Base-by-base conservation (phyloP, 2,888 invertebrate species). In the Perizoma affinitatum region DNA sequence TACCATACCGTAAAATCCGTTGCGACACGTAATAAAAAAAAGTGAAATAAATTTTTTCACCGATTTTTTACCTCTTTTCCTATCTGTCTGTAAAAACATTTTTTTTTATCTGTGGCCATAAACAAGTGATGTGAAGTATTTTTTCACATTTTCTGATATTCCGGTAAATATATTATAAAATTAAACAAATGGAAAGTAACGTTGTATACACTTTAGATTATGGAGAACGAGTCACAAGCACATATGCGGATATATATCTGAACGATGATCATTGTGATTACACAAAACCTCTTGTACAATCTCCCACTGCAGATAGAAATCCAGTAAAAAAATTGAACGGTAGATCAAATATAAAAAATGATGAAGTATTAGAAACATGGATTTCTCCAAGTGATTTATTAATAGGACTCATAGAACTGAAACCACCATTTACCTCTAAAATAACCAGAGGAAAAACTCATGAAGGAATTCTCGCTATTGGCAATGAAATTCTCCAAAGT, bases 371-470 rank as follows among this genome's bases (percentile, higher is more conserved):
- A 38, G 54, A 64, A 10, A 72, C 76, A 42, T 92, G 92, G 91
- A 69, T 75, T 47, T 92, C 92, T 43, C 92, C 92, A 6, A 92
- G 92, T 71, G 92, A 92, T 68, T 71, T 82, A 57, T 69, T 92
- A 43, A 84, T 90, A 64, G 88, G 82, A 11, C 79, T 77, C 66
- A 50, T 91, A 63, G 81, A 88, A 51, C 71, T 92, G 6, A 75
- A 76, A 36, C 88, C 90, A 42, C 92, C 92, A 0, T 89, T 91
- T 65, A 92, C 92, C 10, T 90, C 91, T 0, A 91, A 88, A 81
- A 86, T 89, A 57, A 85, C 83, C 10, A 82, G 89, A 75, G 89
- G 87, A 4, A 82, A 73, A 65, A 83, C 91, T 41, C 91, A 92
- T 65, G 76, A 86, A 76, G 91, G 92, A 43, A 88, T 92, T 62